Base-by-base conservation (phyloP, 2,888 invertebrate species). In the Drosophila birchii region DNA sequence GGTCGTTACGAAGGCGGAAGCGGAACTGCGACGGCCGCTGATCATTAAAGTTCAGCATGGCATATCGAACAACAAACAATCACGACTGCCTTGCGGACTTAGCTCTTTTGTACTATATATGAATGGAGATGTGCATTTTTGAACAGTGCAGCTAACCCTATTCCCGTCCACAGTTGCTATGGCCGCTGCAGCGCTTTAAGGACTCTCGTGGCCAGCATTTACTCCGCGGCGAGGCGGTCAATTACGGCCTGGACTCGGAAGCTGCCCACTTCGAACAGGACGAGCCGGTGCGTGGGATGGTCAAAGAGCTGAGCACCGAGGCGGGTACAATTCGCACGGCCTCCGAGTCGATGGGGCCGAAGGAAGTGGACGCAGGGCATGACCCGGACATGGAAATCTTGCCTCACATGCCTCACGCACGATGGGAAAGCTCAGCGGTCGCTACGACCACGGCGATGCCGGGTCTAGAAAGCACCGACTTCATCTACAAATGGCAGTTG, bases 171-270 rank as follows among this genome's bases (percentile, higher is more conserved):
- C 94, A 96, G 96, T 94, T 95, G 92, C 95, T 96, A 92, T 96
- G 96, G 96, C 96, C 96, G 89, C 96, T 96, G 92, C 96, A 96
- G 95, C 94, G 95, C 49, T 94, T 95, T 83, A 94, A 94, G 83
- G 95, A 95, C 92, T 95, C 95, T 0, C 94, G 95, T 70, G 96
- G 95, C 43, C 96, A 96, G 91, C 94, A 96, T 66, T 95, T 95
- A 93, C 92, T 94, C 78, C 91, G 93, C 58, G 93, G 93, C 70
- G 92, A 93, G 64, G 92, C 91, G 61, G 90, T 93, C 74, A 92
- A 93, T 74, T 92, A 93, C 81, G 89, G 93, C 81, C 80, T 93
- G 79, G 92, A 93, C 76, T 79, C 91, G 36, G 93, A 92, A 72
- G 91, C 85, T 72, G 85, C 75, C 67, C 86, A 71, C 51, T 87